These are phyloP conservation scores for Promerops cafer DNA, from an alignment of 2,113 vertebrate species.

Conservation along the genomic window DNA sequence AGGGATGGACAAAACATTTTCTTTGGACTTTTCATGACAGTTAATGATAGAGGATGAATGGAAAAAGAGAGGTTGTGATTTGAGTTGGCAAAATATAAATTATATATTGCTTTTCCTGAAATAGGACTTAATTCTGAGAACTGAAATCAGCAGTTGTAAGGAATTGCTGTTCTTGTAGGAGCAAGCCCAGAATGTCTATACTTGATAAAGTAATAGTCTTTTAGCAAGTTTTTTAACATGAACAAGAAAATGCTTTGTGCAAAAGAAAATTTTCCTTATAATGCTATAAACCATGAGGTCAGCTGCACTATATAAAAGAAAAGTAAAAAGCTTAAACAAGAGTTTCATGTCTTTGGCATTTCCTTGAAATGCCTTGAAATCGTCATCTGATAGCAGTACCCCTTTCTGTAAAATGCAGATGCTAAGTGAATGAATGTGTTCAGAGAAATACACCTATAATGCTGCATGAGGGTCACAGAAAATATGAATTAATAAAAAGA, in stretches of 20 bases:
- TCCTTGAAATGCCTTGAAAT: constrained; percentile 13
- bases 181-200: neutral
- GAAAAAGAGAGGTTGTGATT: neutral
- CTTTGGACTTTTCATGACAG: neutral
- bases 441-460: neutral
- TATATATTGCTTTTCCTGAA: neutral
- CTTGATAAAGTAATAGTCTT: neutral
- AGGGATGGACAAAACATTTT: neutral
- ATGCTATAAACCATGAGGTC: neutral
- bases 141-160: neutral
- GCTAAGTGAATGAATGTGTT: neutral
- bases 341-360: neutral
- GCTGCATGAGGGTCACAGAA: neutral
- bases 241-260: neutral
- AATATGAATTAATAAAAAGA: neutral
- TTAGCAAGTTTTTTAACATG: neutral
- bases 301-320: neutral
- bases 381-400: neutral
- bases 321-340: neutral
- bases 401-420: neutral
- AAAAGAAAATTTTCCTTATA: neutral
- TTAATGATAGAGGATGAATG: neutral
- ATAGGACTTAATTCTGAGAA: neutral
- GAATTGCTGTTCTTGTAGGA: neutral
- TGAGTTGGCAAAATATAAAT: neutral